Evolutionary conservation across 1,140 invertebrate species (phyloP).

Genomic region (Ips typographus): DNA sequence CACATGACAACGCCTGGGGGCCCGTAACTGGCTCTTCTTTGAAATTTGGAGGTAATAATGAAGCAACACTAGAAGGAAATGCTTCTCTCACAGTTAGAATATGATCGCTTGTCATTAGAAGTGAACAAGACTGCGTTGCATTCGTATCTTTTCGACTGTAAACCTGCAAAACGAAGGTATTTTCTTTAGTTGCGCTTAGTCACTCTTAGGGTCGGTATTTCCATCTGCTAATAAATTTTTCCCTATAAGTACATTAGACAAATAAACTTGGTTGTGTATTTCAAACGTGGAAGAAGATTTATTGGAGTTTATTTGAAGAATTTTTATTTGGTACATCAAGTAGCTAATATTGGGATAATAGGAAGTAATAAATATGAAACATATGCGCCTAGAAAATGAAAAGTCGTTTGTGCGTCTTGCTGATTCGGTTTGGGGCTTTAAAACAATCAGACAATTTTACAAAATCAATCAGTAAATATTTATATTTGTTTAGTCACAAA

Average conservation of each 20-base stretch:
- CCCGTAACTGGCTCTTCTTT: conserved; percentile 50
- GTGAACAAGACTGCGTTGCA: conserved; percentile 64
- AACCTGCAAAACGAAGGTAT: conserved; percentile 32
- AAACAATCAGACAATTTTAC: no score
- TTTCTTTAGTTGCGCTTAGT: not conserved
- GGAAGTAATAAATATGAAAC: no score
- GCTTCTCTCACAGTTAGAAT: conserved; percentile 71
- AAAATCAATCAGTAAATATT: no score
- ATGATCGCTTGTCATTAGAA: conserved; percentile 67
- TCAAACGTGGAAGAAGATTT: not conserved
- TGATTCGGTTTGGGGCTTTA: no score
- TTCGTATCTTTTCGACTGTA: conserved; percentile 54
- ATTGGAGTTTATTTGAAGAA: not conserved
- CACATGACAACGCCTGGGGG: conserved; percentile 64
- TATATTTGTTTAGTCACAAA: no score
- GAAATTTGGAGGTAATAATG: conserved; percentile 30
- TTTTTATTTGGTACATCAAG: no score
- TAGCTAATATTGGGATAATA: not conserved
- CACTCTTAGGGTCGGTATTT: not conserved
- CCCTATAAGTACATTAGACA: no score
- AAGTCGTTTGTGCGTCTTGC: no score
- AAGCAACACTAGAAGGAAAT: conserved; percentile 53
- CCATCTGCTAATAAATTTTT: no score
- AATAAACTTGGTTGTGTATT: not conserved
- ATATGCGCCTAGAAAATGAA: no score